These are phyloP conservation scores for Takifugu bimaculatus DNA, from an alignment of 2,113 vertebrate species.

Conservation along the genomic window DNA sequence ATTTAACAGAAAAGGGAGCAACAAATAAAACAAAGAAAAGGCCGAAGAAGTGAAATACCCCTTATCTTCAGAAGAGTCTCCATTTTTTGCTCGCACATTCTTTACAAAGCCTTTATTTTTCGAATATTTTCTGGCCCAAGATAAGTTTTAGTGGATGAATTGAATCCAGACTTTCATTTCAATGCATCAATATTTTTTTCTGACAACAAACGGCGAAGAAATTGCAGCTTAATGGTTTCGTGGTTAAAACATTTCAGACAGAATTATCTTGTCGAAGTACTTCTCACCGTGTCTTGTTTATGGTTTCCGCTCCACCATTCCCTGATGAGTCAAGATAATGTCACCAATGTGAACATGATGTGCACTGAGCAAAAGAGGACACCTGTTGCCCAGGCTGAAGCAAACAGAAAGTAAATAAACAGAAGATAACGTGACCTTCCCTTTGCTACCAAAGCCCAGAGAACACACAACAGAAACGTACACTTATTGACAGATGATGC, in stretches of 20 bases:
- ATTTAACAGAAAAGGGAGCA: constrained; percentile 4
- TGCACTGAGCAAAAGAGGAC: constrained; percentile 12
- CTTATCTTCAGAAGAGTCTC: constrained; percentile 15
- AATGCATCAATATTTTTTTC: no score
- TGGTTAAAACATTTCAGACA: not conserved
- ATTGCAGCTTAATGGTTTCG: not conserved
- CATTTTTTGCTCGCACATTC: constrained; percentile 13
- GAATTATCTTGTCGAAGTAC: not conserved
- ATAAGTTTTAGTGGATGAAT: constrained; percentile 30
- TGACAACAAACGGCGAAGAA: no score
- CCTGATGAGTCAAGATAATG: not conserved
- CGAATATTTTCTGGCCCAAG: constrained; percentile 28
- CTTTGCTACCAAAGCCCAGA: constrained; percentile 27
- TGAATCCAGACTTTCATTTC: constrained; percentile 20
- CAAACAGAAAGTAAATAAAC: constrained; percentile 63
- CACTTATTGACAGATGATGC: constrained; percentile 55
- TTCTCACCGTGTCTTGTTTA: not conserved
- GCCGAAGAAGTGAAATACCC: constrained; percentile 8
- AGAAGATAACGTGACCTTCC: constrained; percentile 51
- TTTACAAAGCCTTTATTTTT: constrained; percentile 27
- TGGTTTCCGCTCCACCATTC: no score
- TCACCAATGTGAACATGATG: constrained; percentile 3
- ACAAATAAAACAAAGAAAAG: not conserved
- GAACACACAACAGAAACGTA: constrained; percentile 44
- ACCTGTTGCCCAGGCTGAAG: constrained; percentile 46